Evolutionary conservation across 2,888 invertebrate species (phyloP), one percentile per base, ranked within the genome.

Genomic region (Drosophila meridiana): DNA sequence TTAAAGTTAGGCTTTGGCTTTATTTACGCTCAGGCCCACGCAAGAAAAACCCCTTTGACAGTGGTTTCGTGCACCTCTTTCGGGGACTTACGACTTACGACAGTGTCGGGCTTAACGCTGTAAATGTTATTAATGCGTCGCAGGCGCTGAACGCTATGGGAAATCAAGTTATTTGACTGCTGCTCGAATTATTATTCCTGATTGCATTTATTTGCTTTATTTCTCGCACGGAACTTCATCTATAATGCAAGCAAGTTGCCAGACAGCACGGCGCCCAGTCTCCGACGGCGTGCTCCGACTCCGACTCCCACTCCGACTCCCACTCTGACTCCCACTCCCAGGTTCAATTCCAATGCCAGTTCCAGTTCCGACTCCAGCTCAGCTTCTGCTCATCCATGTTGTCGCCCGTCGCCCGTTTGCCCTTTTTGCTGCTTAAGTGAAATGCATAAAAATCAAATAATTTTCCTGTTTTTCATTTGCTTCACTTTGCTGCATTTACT

Each of bases 371-470:
- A 47, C 34, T 38, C 20, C 38, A 30, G 56, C 59, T 55, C 30
- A 30, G 11, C 38, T 14, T 4, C 43, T 11, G 26, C 43, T 52
- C 20, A 59, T 59, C 47, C 42, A 53, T 28, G 50, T 47, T 45
- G 64, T 58, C 52, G 34, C 56, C 26, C 42, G 67, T 47, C 43
- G 80, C 75, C 68, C 69, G 65, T 53, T 48, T 78, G 73, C 69
- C 65, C 70, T 83, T 86, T 83, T 87, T 86, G 78, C 71, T 84
- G 72, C 82, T 73, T 87, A 89, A 87, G 86, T 82, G 83, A 88
- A 86, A 87, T 88, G 90, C 87, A 85, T 87, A 88, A 87, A 87
- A 87, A 87, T 87, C 88, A 87, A 90, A 87, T 88, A 89, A 90
- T 90, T 89, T 87, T 90, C 81, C 88, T 87, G 89, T 76, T 84